Evolutionary conservation across 2,797 vertebrate species (phyloP).

Genomic region (Aythya fuligula): DNA sequence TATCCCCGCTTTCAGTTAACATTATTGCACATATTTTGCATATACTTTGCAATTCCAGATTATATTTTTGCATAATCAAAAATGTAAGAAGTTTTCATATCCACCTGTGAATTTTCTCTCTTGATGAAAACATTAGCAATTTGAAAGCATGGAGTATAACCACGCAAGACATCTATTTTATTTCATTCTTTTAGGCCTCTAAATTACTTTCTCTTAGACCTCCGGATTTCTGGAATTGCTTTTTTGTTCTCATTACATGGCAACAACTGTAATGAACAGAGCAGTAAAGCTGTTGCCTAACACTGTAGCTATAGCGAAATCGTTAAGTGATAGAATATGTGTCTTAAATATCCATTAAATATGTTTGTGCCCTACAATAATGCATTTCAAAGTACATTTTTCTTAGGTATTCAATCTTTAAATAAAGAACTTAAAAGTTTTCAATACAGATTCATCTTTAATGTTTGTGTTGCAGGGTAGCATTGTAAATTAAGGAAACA

Average conservation of each 20-base stretch:
- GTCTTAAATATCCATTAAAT: background rate
- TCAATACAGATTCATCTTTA: background rate
- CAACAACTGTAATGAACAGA: background rate
- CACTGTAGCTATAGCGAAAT: background rate
- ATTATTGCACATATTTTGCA: background rate
- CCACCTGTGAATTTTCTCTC: background rate
- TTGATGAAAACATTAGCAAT: background rate
- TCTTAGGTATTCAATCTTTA: background rate
- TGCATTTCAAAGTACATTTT: background rate
- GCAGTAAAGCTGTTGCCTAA: background rate
- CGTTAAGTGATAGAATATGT: background rate
- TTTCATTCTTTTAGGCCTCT: background rate
- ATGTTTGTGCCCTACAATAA: background rate
- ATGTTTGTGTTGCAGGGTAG: background rate
- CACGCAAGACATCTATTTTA: background rate
- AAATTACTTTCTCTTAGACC: background rate
- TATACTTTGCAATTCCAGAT: background rate
- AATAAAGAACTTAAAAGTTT: background rate
- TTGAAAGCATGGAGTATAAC: background rate
- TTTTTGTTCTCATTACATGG: background rate
- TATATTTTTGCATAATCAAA: background rate
- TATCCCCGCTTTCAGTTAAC: background rate
- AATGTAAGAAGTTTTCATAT: background rate
- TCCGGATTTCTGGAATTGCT: background rate
- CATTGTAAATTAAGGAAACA: background rate